A percentile compares a stretch with the other conserved stretches of the same genome.
Conservation (phyloP, 2,888 invertebrate species). For the Leucoptera coffeella region DNA sequence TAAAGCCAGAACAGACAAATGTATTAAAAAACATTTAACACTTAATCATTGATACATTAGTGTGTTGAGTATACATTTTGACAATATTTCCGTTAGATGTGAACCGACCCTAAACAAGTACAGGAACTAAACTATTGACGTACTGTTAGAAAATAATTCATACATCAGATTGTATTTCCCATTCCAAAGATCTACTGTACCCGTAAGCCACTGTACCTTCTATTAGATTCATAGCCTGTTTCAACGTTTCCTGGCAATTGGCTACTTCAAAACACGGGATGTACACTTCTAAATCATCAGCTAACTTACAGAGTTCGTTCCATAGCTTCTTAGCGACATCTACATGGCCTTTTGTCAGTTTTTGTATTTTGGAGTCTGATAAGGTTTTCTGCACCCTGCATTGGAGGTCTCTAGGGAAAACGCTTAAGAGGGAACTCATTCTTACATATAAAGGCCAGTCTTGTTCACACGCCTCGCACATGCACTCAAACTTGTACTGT, state of each 20-base stretch:
- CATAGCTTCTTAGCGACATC: conserved; percentile 23
- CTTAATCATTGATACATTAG: no score
- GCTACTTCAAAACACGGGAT: conserved; percentile 42
- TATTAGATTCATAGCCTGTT: conserved; percentile 45
- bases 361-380: conserved; percentile 19
- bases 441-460: conserved; percentile 60
- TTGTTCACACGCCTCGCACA: conserved; percentile 66
- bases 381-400: conserved; percentile 12
- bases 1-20: no score
- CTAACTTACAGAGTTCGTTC: conserved; percentile 22
- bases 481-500: conserved; percentile 77
- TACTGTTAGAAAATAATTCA: no score
- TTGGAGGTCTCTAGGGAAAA: conserved; percentile 16
- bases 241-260: conserved; percentile 56
- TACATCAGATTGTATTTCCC: no score
- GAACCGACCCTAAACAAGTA: no score
- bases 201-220: conserved; percentile 21
- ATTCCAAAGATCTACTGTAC: conserved; percentile 15
- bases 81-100: no score
- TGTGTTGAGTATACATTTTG: no score
- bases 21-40: no score
- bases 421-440: conserved; percentile 16
- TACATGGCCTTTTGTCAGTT: conserved; percentile 40
- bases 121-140: no score
- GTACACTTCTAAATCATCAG: conserved; percentile 23